A percentile compares a stretch with the other conserved stretches of the same genome.
phyloP scores from a whole-genome alignment of 2,888 invertebrate species.

The Eilema depressum region DNA sequence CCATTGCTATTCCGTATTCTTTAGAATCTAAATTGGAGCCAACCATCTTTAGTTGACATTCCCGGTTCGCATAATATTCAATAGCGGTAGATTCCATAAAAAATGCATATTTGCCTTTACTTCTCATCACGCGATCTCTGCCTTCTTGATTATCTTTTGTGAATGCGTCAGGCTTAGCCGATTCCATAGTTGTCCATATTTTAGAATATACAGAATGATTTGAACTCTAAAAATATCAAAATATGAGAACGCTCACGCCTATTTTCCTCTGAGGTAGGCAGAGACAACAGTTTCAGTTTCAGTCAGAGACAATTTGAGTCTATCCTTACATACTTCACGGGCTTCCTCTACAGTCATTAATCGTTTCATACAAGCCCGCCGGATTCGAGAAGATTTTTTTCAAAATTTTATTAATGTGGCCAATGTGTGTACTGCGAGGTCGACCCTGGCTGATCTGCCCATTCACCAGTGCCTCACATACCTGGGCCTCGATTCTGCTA shows the following conservation, averaged over 20 bases:
- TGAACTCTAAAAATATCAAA: constrained; percentile 88
- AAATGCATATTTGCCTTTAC: constrained; percentile 94
- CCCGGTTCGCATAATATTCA: constrained; percentile 94
- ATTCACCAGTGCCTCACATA: too few species aligned
- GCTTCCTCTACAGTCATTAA: too few species aligned
- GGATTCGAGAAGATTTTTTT: too few species aligned
- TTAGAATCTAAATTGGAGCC: constrained; percentile 94
- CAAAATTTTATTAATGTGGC: too few species aligned
- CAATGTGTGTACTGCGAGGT: too few species aligned
- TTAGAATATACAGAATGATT: constrained; percentile 94
- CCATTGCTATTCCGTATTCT: constrained; percentile 94
- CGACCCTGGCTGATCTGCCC: too few species aligned
- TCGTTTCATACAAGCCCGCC: too few species aligned
- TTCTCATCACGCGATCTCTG: constrained; percentile 91
- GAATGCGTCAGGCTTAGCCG: constrained; percentile 93
- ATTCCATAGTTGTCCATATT: constrained; percentile 96
- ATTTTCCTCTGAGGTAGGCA: too few species aligned
- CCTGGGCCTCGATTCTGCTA: too few species aligned
- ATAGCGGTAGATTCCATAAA: constrained; percentile 98
- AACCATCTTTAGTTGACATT: constrained; percentile 93
- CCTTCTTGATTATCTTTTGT: constrained; percentile 93
- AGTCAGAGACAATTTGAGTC: too few species aligned
- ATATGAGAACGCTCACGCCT: not conserved
- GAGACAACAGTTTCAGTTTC: too few species aligned
- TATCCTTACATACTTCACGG: too few species aligned